phyloP scores from a whole-genome alignment of 2,797 vertebrate genomes.

The Chiroxiphia lanceolata region DNA sequence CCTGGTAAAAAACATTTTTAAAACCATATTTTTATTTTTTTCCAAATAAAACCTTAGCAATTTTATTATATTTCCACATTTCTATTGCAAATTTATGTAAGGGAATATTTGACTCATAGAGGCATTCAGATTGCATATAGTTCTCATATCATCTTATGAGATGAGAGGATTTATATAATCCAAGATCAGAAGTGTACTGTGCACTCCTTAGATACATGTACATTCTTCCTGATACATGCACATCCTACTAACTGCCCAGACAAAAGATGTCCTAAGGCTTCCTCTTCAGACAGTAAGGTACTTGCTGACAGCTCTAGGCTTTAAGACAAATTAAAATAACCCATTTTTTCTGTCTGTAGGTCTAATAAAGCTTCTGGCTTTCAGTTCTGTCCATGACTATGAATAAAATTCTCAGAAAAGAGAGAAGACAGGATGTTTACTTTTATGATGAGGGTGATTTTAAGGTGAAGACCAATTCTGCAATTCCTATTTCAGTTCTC shows the following conservation, averaged over 20 bases:
- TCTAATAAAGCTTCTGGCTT: conserved; percentile 38
- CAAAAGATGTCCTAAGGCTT: conserved; percentile 33
- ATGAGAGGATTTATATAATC: neutral
- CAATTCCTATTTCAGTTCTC: neutral
- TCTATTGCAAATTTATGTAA: conserved; percentile 32
- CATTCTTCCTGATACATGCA: neutral
- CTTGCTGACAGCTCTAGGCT: conserved; percentile 10
- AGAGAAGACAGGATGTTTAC: conserved; percentile 19
- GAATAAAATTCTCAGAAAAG: conserved; percentile 29
- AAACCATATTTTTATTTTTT: neutral
- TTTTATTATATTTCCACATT: conserved; percentile 8
- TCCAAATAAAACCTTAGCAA: neutral
- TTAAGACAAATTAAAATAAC: conserved; percentile 32
- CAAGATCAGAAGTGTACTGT: neutral
- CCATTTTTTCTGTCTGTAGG: conserved; percentile 35
- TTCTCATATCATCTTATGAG: neutral
- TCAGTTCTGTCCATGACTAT: neutral
- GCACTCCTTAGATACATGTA: neutral
- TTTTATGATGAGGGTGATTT: conserved; percentile 35
- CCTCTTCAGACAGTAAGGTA: conserved; percentile 39
- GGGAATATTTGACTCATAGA: conserved; percentile 34
- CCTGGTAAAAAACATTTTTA: neutral
- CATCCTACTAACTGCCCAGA: conserved; percentile 2
- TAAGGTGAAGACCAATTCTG: conserved; percentile 13
- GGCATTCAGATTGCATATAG: neutral